These are phyloP conservation scores for Lysandra bellargus DNA, from an alignment of 2,888 invertebrate species.

Conservation along the genomic window DNA sequence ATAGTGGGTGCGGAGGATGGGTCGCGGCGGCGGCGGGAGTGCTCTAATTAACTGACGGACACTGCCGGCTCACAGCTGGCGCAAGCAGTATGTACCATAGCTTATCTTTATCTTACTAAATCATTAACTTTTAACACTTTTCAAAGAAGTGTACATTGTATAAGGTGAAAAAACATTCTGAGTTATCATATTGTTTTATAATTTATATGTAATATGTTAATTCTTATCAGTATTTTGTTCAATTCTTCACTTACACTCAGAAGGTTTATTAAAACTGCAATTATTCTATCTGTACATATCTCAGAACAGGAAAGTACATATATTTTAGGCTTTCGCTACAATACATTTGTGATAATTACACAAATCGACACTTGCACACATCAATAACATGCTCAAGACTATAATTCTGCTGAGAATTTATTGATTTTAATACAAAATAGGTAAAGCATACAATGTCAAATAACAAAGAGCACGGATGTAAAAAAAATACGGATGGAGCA, in stretches of 20 bases:
- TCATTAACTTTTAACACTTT: neutral
- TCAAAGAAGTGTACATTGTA: neutral
- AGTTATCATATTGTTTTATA: neutral
- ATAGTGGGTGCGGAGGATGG: slow-evolving; percentile 77
- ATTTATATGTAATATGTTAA: neutral
- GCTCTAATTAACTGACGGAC: slow-evolving; percentile 77
- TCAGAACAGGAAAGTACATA: too few relatives aligned
- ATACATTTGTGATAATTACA: neutral
- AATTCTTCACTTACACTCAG: neutral
- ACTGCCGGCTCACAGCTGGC: slow-evolving; percentile 77
- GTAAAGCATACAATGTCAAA: neutral
- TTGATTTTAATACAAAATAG: neutral
- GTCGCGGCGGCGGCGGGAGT: slow-evolving; percentile 63
- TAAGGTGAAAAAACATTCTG: neutral
- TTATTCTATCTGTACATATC: neutral
- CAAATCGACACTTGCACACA: neutral
- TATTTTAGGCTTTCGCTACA: too few relatives aligned
- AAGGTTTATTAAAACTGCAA: neutral
- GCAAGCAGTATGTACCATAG: slow-evolving; percentile 63
- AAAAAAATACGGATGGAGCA: too few relatives aligned
- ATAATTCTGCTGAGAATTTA: neutral
- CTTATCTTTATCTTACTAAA: slow-evolving; percentile 18
- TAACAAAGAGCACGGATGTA: neutral
- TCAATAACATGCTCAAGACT: neutral
- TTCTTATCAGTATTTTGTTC: neutral